Conservation (phyloP, 2,797 vertebrate species). For the Saxicola maurus region DNA sequence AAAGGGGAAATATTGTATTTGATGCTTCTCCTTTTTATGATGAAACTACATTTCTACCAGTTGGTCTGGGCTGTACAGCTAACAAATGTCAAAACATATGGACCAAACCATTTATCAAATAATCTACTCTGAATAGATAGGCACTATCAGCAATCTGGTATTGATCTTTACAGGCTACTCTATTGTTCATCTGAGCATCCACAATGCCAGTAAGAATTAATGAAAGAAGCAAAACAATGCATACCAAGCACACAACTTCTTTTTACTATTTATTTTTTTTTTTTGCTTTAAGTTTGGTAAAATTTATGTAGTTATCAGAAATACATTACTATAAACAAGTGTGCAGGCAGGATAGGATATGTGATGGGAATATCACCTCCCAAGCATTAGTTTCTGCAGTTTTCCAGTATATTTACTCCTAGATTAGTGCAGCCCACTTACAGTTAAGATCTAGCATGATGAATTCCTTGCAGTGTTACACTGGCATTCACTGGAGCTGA, state of each 20-base stretch:
- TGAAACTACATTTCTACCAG: constrained; percentile 52
- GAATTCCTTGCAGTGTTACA: neutral
- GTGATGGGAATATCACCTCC: neutral
- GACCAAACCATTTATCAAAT: constrained; percentile 95
- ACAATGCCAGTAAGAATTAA: constrained; percentile 93
- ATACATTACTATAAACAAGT: neutral
- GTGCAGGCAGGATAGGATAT: neutral
- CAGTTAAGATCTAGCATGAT: neutral
- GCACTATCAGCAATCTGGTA: constrained; percentile 98
- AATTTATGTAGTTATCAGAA: constrained; percentile 37
- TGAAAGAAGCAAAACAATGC: constrained; percentile 94
- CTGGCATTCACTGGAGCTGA: neutral
- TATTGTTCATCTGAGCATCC: constrained; percentile 93
- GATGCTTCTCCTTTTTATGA: constrained; percentile 46
- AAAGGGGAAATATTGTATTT: constrained; percentile 58
- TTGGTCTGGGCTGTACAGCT: constrained; percentile 74
- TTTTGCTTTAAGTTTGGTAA: constrained; percentile 11
- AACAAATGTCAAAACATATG: constrained; percentile 87
- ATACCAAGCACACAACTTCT: constrained; percentile 79
- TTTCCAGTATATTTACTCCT: neutral
- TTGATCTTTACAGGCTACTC: constrained; percentile 88
- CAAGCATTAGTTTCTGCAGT: neutral
- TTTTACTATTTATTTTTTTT: neutral
- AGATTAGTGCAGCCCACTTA: neutral
- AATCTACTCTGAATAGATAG: constrained; percentile 96